Conservation (phyloP, 2,888 invertebrate genomes). For the Leptothorax acervorum region DNA sequence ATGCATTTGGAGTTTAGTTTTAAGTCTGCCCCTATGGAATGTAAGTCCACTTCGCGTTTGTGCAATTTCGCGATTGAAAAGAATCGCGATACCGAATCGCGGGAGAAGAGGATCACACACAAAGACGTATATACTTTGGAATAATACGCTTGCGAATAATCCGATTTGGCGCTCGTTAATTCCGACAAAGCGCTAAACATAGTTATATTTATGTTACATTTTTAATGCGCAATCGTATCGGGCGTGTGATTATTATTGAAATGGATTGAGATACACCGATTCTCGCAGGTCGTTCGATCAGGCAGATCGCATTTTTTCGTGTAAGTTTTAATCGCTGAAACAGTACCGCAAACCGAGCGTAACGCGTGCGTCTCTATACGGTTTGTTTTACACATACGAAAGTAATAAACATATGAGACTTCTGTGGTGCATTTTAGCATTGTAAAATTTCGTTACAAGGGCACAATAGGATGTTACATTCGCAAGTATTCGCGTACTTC, state of each 20-base stretch:
- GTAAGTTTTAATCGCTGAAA: slow-evolving; percentile 25
- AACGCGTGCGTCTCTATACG: slow-evolving; percentile 11
- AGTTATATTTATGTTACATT: slow-evolving; percentile 52
- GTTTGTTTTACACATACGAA: slow-evolving; percentile 53
- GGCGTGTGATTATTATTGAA: slow-evolving; percentile 21
- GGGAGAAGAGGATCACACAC: neutral
- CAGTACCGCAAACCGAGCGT: neutral
- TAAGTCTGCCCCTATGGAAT: slow-evolving; percentile 59
- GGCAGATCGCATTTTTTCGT: neutral
- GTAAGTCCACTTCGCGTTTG: slow-evolving; percentile 17
- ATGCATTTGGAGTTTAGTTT: slow-evolving; percentile 65
- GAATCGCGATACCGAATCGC: neutral
- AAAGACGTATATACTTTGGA: neutral
- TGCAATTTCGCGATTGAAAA: slow-evolving; percentile 22
- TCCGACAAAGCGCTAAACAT: neutral
- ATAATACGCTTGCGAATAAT: neutral
- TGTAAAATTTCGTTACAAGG: slow-evolving; percentile 32
- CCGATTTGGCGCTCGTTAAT: slow-evolving; percentile 17
- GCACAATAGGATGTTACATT: neutral
- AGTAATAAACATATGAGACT: slow-evolving; percentile 29
- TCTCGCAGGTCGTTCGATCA: neutral
- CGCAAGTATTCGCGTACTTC: slow-evolving; percentile 15
- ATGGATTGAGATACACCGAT: neutral
- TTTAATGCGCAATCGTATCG: slow-evolving; percentile 39
- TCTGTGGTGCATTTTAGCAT: slow-evolving; percentile 45